A percentile compares a stretch with the other conserved stretches of the same genome.
Evolutionary conservation across 1,140 invertebrate species (phyloP).

Genomic region (Trypoxylus dichotomus): DNA sequence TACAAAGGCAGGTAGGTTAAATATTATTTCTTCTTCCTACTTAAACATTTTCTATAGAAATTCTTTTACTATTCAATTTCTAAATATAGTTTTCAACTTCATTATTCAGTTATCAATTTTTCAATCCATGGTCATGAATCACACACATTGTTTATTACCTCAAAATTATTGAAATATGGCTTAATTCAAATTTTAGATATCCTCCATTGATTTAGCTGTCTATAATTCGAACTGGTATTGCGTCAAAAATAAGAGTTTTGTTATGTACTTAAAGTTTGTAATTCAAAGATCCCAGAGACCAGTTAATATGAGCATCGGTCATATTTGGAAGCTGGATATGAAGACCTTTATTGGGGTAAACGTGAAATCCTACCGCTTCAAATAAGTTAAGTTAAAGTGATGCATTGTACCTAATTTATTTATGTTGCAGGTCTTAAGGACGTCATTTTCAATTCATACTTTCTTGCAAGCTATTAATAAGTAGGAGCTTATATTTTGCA

Average conservation of each 20-base stretch:
- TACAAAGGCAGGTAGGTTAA: background rate
- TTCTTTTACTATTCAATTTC: background rate
- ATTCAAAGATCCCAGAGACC: background rate
- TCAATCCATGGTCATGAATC: too few relatives aligned
- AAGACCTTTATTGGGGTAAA: background rate
- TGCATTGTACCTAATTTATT: background rate
- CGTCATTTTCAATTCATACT: background rate
- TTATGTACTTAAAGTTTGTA: background rate
- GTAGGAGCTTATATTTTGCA: background rate
- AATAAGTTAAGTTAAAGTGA: background rate
- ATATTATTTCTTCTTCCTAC: too few relatives aligned
- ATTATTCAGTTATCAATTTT: background rate
- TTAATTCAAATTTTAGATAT: background rate
- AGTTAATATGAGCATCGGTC: background rate
- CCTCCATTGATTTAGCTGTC: background rate
- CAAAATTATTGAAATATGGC: background rate
- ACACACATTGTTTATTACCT: background rate
- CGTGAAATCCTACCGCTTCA: background rate
- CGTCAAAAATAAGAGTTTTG: background rate
- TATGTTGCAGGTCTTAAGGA: background rate
- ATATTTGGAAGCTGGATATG: background rate
- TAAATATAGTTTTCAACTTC: background rate
- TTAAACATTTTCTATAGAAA: too few relatives aligned
- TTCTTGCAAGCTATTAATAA: slow-evolving; percentile 1
- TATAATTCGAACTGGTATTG: background rate